phyloP scores from a whole-genome alignment of 2,888 invertebrate species.

The Tinea trinotella region DNA sequence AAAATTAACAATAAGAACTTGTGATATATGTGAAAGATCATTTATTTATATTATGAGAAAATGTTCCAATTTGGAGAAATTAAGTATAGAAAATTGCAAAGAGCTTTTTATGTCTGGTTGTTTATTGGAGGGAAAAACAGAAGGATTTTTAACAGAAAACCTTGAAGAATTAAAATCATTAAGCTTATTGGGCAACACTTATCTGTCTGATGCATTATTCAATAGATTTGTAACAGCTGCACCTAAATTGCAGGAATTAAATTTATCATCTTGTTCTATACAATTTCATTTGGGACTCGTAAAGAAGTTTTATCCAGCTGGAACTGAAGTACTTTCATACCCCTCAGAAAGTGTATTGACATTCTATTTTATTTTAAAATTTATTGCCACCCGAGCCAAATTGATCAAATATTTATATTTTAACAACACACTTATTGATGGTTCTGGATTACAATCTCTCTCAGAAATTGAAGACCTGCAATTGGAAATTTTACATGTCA shows the following conservation, averaged over 20 bases:
- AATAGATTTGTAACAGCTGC: slow-evolving; percentile 75
- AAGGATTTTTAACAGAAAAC: slow-evolving; percentile 57
- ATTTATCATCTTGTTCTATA: slow-evolving; percentile 78
- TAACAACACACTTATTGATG: slow-evolving; percentile 78
- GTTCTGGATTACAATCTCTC: slow-evolving; percentile 70
- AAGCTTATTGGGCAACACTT: slow-evolving; percentile 77
- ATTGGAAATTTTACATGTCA: slow-evolving; percentile 65
- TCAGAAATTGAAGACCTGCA: slow-evolving; percentile 64
- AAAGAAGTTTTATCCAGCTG: slow-evolving; percentile 76
- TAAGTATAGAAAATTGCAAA: slow-evolving; percentile 77
- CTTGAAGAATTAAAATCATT: slow-evolving; percentile 70
- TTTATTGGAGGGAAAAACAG: slow-evolving; percentile 73
- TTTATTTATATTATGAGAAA: slow-evolving; percentile 72
- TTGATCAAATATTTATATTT: slow-evolving; percentile 75
- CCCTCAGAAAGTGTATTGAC: slow-evolving; percentile 81
- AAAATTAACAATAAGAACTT: slow-evolving; percentile 69
- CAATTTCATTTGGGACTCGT: slow-evolving; percentile 80
- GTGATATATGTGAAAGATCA: slow-evolving; percentile 76
- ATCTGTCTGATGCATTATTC: slow-evolving; percentile 82
- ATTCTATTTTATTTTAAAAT: slow-evolving; percentile 76
- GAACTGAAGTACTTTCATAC: slow-evolving; percentile 38
- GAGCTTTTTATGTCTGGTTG: slow-evolving; percentile 83
- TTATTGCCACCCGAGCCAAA: slow-evolving; percentile 64
- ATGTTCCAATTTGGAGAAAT: slow-evolving; percentile 67
- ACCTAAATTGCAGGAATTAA: slow-evolving; percentile 72